These are phyloP conservation scores for Xenopus borealis DNA, from an alignment of 2,113 vertebrate genomes.

Conservation along the genomic window DNA sequence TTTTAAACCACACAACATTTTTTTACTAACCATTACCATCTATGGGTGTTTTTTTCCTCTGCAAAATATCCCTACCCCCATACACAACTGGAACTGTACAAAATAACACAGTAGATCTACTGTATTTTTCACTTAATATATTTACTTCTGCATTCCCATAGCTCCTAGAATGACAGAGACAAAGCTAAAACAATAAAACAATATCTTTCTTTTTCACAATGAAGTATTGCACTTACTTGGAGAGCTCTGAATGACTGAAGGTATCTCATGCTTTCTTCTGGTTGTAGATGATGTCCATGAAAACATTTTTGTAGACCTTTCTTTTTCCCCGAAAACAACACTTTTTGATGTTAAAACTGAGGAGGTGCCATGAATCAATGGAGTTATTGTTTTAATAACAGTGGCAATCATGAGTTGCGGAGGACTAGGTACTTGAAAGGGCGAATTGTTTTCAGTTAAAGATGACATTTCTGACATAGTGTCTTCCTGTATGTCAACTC, in stretches of 20 bases:
- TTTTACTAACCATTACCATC: no score
- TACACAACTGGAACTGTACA: no score
- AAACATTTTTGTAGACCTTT: not conserved
- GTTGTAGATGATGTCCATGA: not conserved
- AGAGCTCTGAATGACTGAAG: not conserved
- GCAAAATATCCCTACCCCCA: no score
- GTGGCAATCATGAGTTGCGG: not conserved
- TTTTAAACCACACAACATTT: no score
- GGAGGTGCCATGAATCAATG: not conserved
- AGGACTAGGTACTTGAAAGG: not conserved
- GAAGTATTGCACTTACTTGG: conserved; percentile 4
- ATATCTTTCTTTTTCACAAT: no score
- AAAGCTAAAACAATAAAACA: no score
- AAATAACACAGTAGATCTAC: no score
- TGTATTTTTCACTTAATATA: no score
- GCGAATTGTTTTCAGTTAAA: not conserved
- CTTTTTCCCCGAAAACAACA: not conserved
- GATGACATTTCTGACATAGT: not conserved
- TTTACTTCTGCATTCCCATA: no score
- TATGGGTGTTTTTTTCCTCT: no score
- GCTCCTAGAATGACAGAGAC: no score
- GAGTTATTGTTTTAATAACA: not conserved
- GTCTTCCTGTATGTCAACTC: not conserved
- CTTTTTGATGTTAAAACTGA: not conserved
- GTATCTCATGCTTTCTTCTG: not conserved